These are phyloP conservation scores for Lycodopsis pacificus DNA, from an alignment of 2,797 vertebrate species.

Conservation along the genomic window DNA sequence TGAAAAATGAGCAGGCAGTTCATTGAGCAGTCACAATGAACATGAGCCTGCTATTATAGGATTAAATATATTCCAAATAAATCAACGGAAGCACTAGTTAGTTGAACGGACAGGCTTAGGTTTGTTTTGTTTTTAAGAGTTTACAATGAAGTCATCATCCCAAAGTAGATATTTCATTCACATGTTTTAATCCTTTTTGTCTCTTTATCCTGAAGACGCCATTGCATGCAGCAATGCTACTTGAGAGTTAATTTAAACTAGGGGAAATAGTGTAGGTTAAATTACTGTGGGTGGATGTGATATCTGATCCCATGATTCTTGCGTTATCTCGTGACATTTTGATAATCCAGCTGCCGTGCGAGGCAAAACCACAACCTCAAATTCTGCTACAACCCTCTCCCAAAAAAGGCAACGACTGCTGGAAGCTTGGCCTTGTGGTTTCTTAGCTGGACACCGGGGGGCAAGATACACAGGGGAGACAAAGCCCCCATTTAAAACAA, in stretches of 20 bases:
- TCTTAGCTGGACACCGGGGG: no score
- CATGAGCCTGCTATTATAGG: constrained; percentile 3
- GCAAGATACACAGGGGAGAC: not conserved
- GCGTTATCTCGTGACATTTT: not conserved
- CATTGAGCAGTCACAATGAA: constrained; percentile 34
- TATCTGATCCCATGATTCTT: not conserved
- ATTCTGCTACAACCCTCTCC: not conserved
- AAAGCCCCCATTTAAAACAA: no score
- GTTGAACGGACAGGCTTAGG: not conserved
- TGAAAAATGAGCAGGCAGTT: constrained; percentile 31
- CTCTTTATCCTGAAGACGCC: not conserved
- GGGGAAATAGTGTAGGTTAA: not conserved
- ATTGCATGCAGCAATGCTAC: not conserved
- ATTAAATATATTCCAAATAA: not conserved
- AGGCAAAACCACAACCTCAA: not conserved
- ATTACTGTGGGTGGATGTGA: not conserved
- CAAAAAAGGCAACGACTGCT: not conserved
- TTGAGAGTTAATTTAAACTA: not conserved
- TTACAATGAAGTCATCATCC: not conserved
- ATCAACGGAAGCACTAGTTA: not conserved
- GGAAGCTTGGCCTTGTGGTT: not conserved
- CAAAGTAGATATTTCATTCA: not conserved
- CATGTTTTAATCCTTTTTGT: not conserved
- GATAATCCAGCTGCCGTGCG: no score
- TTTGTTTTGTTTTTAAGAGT: not conserved